Evolutionary conservation across 2,888 invertebrate genomes (phyloP), one percentile per base, ranked within the genome.

Genomic region (Stenolophus ochropezus): DNA sequence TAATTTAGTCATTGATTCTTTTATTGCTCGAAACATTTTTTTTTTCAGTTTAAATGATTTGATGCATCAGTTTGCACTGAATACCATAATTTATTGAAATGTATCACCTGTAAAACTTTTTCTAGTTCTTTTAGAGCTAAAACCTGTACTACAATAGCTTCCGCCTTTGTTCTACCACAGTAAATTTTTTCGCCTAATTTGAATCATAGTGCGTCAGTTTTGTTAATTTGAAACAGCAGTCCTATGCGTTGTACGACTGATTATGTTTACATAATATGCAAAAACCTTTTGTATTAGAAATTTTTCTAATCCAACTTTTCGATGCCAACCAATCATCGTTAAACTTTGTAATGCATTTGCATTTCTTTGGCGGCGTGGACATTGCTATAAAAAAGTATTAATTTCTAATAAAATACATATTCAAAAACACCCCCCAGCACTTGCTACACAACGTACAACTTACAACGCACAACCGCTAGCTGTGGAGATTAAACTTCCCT

Each of bases 111-210:
- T 33, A 33, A 33, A 33, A 51, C 51, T 16, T 51, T 51, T 51
- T 51, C 8, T 51, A 51, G 14, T 16, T n/a, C 1, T 16, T 61
- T 18, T 23, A 5, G 61, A 23, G 18, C 61, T 61, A 61, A 25
- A n/a, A n/a, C n/a, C n/a, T n/a, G n/a, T n/a, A n/a, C n/a, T n/a
- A n/a, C n/a, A n/a, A 20, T 18, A 23, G 61, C 21, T 61, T 61
- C 61, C 21, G 21, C 21, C 18, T 61, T 61, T 61, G 61, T 61
- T 20, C 61, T 61, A 25, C 61, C 61, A 18, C 16, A 61, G 18
- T 20, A 20, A 25, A 61, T 20, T 61, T 61, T 61, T 18, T 20
- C 1, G 4, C 18, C 18, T 23, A 61, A 18, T 20, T 20, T n/a
- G 61, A 61, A 61, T 61, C 61, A n/a, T n/a, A 18, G 18, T 61